Evolutionary conservation across 2,797 vertebrate species (phyloP).

Genomic region (Chaenodraco wilsoni): DNA sequence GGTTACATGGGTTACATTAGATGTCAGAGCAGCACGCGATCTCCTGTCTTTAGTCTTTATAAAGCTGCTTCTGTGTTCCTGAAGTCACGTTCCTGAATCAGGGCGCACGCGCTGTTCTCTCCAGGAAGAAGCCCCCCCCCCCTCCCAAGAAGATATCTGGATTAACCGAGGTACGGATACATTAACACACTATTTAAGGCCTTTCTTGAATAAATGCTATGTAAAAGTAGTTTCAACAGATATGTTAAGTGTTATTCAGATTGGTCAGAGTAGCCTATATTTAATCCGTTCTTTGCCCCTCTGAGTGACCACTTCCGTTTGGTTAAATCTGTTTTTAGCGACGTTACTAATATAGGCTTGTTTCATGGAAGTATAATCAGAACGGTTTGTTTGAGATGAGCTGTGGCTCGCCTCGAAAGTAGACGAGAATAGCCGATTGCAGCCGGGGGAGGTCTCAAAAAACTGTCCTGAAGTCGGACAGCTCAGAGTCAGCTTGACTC

Average conservation of each 20-base stretch:
- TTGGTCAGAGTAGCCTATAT: neutral
- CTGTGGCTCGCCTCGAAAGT: too few species aligned
- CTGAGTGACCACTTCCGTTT: too few species aligned
- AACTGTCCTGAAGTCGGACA: too few species aligned
- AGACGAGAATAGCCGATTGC: too few species aligned
- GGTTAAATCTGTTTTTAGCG: too few species aligned
- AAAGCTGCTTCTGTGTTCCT: neutral
- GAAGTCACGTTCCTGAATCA: neutral
- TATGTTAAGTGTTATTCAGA: neutral
- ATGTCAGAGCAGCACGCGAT: neutral
- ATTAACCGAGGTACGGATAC: conserved; percentile 18
- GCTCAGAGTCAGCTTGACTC: too few species aligned
- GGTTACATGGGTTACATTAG: too few species aligned
- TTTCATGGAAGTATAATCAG: too few species aligned
- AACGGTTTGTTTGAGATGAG: too few species aligned
- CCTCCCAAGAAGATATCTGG: neutral
- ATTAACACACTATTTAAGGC: neutral
- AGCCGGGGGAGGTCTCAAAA: too few species aligned
- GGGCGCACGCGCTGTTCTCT: neutral
- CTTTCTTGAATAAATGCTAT: accelerated
- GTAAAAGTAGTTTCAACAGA: neutral
- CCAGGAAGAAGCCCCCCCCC: neutral
- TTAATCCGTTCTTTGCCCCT: too few species aligned
- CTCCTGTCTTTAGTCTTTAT: neutral
- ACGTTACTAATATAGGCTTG: too few species aligned